A percentile compares a stretch with the other conserved stretches of the same genome.
These are phyloP conservation scores for Apis laboriosa DNA, from an alignment of 1,140 invertebrate genomes.

Conservation along the genomic window DNA sequence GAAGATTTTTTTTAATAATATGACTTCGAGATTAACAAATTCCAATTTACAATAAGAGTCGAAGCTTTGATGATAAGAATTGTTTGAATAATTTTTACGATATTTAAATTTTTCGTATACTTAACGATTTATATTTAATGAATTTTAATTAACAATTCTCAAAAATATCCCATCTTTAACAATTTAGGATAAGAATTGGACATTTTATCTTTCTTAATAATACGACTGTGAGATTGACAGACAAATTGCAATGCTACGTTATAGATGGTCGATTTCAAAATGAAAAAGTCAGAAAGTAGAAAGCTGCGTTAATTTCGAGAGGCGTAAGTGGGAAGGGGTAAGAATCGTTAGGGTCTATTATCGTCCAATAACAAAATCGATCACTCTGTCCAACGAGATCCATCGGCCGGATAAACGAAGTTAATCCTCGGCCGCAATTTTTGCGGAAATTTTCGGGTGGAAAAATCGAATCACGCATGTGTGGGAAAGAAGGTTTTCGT, in stretches of 20 bases:
- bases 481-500: neutral
- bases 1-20: too few relatives aligned
- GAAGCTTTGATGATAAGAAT: too few relatives aligned
- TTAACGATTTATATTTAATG: too few relatives aligned
- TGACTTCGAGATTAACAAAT: too few relatives aligned
- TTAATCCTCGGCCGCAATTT: neutral
- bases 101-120: too few relatives aligned
- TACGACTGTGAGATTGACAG: too few relatives aligned
- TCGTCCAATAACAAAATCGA: neutral
- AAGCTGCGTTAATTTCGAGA: neutral
- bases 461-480: neutral
- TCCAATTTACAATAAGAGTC: too few relatives aligned
- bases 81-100: too few relatives aligned
- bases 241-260: neutral
- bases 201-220: too few relatives aligned
- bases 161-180: too few relatives aligned
- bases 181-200: too few relatives aligned
- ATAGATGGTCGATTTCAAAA: neutral
- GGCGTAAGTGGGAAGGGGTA: neutral
- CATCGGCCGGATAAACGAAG: neutral
- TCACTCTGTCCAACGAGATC: neutral
- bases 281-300: neutral
- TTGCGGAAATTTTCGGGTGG: neutral
- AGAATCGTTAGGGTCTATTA: slow-evolving; percentile 1
- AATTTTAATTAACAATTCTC: too few relatives aligned